Conservation (phyloP, 2,888 invertebrate genomes). For the Creontiades dilutus region DNA sequence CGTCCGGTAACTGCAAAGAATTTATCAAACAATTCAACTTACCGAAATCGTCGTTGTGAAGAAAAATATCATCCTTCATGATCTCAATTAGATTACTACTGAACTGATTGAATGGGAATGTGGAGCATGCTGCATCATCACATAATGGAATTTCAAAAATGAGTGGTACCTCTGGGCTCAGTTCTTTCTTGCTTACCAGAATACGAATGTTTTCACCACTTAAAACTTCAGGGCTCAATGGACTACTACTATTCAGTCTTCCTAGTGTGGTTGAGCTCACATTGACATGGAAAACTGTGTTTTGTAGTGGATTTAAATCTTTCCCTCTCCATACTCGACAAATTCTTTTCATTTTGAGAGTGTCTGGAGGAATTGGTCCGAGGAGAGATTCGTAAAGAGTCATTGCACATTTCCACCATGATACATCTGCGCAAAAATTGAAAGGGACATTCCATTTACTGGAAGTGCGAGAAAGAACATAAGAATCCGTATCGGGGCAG, state of each 20-base stretch:
- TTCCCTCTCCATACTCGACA: neutral
- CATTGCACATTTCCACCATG: neutral
- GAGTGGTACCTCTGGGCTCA: neutral
- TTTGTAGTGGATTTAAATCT: neutral
- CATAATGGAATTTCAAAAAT: no score
- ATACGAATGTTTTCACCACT: neutral
- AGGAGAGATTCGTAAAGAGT: neutral
- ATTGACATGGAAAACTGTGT: neutral
- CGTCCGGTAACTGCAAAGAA: neutral
- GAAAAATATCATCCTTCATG: neutral
- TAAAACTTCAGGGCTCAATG: no score
- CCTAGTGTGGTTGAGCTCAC: neutral
- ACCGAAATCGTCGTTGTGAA: neutral
- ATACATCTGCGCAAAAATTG: neutral
- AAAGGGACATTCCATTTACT: neutral
- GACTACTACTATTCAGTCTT: neutral
- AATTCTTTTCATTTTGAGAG: neutral
- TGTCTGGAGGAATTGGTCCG: neutral
- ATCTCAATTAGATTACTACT: neutral
- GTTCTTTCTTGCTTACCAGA: neutral
- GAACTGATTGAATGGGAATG: neutral
- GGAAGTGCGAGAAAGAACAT: neutral
- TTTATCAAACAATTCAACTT: neutral
- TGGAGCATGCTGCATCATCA: neutral
- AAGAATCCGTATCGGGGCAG: constrained; percentile 2